A percentile compares a stretch with the other conserved stretches of the same genome.
These are phyloP conservation scores for Chionodraco myersi DNA, from an alignment of 2,113 vertebrate genomes.

Conservation along the genomic window DNA sequence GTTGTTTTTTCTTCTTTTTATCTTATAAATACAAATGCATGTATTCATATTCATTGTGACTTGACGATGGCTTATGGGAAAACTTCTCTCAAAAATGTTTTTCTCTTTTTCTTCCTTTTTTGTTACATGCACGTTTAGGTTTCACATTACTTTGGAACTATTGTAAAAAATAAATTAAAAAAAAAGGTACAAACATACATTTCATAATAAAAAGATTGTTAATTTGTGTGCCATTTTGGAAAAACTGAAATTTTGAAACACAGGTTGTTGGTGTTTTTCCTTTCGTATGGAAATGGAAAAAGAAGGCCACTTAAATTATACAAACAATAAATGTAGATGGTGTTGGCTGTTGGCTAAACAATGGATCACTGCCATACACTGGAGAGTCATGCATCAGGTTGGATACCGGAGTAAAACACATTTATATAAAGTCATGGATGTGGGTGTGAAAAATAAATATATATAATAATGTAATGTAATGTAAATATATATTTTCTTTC, in stretches of 20 bases:
- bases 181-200: neutral
- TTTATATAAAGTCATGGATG: no score
- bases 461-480: no score
- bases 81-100: neutral
- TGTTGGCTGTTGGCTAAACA: conserved; percentile 42
- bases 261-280: neutral
- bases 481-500: no score
- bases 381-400: neutral
- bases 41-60: neutral
- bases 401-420: no score
- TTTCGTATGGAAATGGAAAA: conserved; percentile 35
- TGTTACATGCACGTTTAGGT: neutral
- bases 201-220: neutral
- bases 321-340: conserved; percentile 22
- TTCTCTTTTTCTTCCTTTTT: neutral
- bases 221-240: conserved; percentile 1
- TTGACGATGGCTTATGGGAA: neutral
- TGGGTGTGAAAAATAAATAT: no score
- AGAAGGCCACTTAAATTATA: conserved; percentile 24
- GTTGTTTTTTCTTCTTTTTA: neutral
- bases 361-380: conserved; percentile 2
- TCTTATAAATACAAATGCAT: neutral
- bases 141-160: neutral
- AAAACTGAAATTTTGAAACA: neutral
- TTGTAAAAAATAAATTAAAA: neutral